phyloP scores from a whole-genome alignment of 2,113 vertebrate species.

The Pedetes capensis region DNA sequence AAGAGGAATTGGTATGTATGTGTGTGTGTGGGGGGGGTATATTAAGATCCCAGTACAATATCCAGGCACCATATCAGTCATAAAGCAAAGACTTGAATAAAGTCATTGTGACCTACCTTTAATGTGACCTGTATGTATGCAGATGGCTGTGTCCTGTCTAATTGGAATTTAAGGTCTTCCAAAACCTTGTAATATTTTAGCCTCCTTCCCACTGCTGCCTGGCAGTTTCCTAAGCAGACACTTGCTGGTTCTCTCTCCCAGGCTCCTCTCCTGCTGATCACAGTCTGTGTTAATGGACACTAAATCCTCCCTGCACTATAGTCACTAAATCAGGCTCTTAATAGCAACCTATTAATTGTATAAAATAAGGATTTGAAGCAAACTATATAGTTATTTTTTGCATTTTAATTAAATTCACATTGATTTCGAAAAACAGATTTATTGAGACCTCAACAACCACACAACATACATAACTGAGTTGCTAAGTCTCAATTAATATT shows the following conservation, averaged over 20 bases:
- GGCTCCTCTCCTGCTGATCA: not conserved
- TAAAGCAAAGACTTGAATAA: not conserved
- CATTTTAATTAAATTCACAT: slow-evolving; percentile 76
- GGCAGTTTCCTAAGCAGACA: not conserved
- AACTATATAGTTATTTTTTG: slow-evolving; percentile 30
- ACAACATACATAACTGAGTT: slow-evolving; percentile 51
- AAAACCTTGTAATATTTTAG: not conserved
- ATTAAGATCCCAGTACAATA: not conserved
- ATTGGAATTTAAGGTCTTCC: slow-evolving; percentile 32
- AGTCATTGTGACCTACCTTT: not conserved
- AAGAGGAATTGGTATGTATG: not conserved
- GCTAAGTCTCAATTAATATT: slow-evolving; percentile 66
- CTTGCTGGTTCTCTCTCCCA: not conserved
- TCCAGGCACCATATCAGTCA: not conserved
- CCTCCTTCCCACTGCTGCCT: not conserved
- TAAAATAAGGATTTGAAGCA: slow-evolving; percentile 69
- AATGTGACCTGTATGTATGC: no score
- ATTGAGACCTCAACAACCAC: slow-evolving; percentile 58
- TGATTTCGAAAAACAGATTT: slow-evolving; percentile 74
- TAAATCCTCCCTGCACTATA: slow-evolving; percentile 29
- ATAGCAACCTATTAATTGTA: slow-evolving; percentile 67
- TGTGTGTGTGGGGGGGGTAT: not conserved
- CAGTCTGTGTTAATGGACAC: not conserved
- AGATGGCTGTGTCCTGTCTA: not conserved
- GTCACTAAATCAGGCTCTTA: slow-evolving; percentile 68